phyloP scores from a whole-genome alignment of 2,797 vertebrate genomes.

The Melanotaenia pygmaea region DNA sequence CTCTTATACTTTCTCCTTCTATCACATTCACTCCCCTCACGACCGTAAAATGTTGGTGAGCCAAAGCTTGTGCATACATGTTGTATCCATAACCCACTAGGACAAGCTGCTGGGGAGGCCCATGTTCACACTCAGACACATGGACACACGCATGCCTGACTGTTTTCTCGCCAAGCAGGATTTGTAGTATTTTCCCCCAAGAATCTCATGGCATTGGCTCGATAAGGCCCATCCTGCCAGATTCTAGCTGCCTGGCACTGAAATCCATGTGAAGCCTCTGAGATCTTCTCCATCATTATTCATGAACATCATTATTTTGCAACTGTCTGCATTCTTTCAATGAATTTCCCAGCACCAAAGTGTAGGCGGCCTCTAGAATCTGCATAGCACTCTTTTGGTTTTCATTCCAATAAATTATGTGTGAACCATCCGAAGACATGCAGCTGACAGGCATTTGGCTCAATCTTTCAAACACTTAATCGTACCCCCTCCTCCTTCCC shows the following conservation, averaged over 20 bases:
- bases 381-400: conserved; percentile 57
- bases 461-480: conserved; percentile 52
- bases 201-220: conserved; percentile 68
- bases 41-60: conserved; percentile 32
- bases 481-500: conserved; percentile 9
- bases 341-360: conserved; percentile 55
- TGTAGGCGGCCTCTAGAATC: conserved; percentile 62
- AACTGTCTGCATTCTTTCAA: conserved; percentile 66
- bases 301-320: conserved; percentile 77
- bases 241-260: conserved; percentile 64
- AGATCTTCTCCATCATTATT: conserved; percentile 76
- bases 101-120: conserved; percentile 59
- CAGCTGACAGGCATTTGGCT: conserved; percentile 60
- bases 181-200: conserved; percentile 65
- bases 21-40: conserved; percentile 31
- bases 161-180: conserved; percentile 68
- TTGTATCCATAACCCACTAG: conserved; percentile 53
- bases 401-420: conserved; percentile 48
- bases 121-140: conserved; percentile 40
- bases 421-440: conserved; percentile 50
- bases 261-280: conserved; percentile 67
- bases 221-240: conserved; percentile 73
- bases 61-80: conserved; percentile 37
- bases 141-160: conserved; percentile 37
- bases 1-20: conserved; percentile 13